A percentile compares a stretch with the other conserved stretches of the same genome.
Evolutionary conservation across 2,113 vertebrate species (phyloP).

Genomic region (Mastomys coucha): DNA sequence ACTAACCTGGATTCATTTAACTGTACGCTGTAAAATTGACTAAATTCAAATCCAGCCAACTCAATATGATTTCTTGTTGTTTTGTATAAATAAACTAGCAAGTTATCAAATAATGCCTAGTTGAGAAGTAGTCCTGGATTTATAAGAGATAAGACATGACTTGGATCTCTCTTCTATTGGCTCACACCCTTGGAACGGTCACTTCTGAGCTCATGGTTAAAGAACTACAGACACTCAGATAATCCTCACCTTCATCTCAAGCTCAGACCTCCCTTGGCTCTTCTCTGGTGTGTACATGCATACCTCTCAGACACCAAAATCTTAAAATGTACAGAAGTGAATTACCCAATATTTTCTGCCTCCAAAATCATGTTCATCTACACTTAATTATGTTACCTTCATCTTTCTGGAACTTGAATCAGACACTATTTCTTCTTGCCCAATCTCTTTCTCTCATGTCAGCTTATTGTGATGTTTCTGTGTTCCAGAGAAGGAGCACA

Average conservation of each 20-base stretch:
- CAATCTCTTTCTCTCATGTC: no score
- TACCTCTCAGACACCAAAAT: not conserved
- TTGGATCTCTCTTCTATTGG: no score
- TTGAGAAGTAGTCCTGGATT: not conserved
- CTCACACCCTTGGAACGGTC: not conserved
- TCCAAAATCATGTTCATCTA: not conserved
- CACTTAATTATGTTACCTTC: not conserved
- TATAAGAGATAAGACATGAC: not conserved
- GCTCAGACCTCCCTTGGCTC: not conserved
- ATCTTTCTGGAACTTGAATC: not conserved
- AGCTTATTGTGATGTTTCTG: not conserved
- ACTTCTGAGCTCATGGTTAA: not conserved
- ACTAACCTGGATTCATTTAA: not conserved
- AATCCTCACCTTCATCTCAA: not conserved
- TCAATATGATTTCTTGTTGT: not conserved
- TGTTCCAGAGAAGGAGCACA: not conserved
- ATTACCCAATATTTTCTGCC: not conserved
- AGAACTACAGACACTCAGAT: not conserved
- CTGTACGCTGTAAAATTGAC: not conserved
- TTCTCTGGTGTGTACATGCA: not conserved
- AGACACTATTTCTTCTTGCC: not conserved
- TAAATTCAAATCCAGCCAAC: not conserved
- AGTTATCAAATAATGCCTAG: not conserved
- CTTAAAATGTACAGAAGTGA: no score
- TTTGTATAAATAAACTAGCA: not conserved